A percentile compares a stretch with the other conserved stretches of the same genome.
Conservation (phyloP, 1,140 invertebrate genomes). For the Bombus affinis region DNA sequence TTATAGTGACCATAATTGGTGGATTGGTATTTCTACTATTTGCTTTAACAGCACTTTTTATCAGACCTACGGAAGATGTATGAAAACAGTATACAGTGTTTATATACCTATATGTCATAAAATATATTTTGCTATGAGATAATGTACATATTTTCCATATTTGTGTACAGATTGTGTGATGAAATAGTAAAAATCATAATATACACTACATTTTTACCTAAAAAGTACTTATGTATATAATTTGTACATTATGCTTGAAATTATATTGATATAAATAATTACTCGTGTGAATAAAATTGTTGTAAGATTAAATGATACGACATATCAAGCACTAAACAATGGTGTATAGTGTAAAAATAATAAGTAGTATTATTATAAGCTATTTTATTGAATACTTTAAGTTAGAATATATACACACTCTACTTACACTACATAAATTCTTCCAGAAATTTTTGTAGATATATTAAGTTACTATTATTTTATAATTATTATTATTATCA, state of each 20-base stretch:
- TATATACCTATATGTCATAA: neutral
- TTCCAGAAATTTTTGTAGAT: slow-evolving; percentile 11
- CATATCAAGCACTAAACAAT: neutral
- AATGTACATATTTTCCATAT: slow-evolving; percentile 7
- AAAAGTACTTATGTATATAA: slow-evolving; percentile 14
- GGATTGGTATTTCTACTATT: slow-evolving; percentile 96
- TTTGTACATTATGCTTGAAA: neutral
- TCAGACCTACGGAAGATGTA: slow-evolving; percentile 82
- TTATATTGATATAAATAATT: slow-evolving; percentile 14
- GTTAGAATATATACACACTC: slow-evolving; percentile 51
- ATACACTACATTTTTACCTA: neutral
- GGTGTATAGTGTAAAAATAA: neutral
- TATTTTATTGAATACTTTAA: slow-evolving; percentile 53
- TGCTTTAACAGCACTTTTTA: slow-evolving; percentile 93
- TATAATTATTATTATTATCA: slow-evolving; percentile 17
- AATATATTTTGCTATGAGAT: slow-evolving; percentile 38
- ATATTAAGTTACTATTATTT: slow-evolving; percentile 38
- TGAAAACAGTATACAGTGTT: slow-evolving; percentile 27
- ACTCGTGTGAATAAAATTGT: neutral
- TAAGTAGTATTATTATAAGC: slow-evolving; percentile 17
- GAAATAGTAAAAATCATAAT: slow-evolving; percentile 10
- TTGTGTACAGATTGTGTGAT: neutral
- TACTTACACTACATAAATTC: slow-evolving; percentile 57
- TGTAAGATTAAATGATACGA: neutral
- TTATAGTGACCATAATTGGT: slow-evolving; percentile 95